These are phyloP conservation scores for Benthosema pterotum DNA, from an alignment of 2,797 vertebrate species.

Conservation along the genomic window DNA sequence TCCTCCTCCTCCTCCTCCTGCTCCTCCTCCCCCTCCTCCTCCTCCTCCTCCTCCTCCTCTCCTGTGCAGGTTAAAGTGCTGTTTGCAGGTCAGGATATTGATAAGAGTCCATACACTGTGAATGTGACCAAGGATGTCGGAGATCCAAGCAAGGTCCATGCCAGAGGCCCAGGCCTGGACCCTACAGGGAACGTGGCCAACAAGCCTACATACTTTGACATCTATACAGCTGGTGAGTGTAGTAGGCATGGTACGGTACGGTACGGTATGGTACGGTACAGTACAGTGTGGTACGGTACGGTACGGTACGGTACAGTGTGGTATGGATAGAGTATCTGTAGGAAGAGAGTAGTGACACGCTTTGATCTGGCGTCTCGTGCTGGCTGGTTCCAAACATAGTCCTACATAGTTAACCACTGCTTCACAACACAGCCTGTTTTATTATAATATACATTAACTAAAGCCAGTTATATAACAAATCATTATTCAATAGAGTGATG, in stretches of 20 bases:
- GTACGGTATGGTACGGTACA: too few species aligned
- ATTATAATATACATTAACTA: too few species aligned
- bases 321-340: too few species aligned
- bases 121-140: slow-evolving; percentile 89
- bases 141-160: slow-evolving; percentile 92
- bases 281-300: too few species aligned
- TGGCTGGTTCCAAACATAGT: too few species aligned
- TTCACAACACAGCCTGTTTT: too few species aligned
- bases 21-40: neutral
- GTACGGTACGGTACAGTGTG: too few species aligned
- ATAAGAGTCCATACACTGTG: slow-evolving; percentile 92
- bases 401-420: too few species aligned
- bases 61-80: slow-evolving; percentile 92
- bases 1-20: slow-evolving; percentile 1
- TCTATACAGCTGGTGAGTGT: slow-evolving; percentile 95
- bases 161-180: slow-evolving; percentile 92
- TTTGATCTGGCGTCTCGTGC: too few species aligned
- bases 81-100: slow-evolving; percentile 95
- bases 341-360: too few species aligned
- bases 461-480: too few species aligned
- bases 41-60: slow-evolving; percentile 5
- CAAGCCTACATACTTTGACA: slow-evolving; percentile 97
- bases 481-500: too few species aligned
- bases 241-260: neutral
- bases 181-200: slow-evolving; percentile 90